Evolutionary conservation across 2,888 invertebrate species (phyloP), one percentile per base, ranked within the genome.

Genomic region (Cataglyphis altisquamis): DNA sequence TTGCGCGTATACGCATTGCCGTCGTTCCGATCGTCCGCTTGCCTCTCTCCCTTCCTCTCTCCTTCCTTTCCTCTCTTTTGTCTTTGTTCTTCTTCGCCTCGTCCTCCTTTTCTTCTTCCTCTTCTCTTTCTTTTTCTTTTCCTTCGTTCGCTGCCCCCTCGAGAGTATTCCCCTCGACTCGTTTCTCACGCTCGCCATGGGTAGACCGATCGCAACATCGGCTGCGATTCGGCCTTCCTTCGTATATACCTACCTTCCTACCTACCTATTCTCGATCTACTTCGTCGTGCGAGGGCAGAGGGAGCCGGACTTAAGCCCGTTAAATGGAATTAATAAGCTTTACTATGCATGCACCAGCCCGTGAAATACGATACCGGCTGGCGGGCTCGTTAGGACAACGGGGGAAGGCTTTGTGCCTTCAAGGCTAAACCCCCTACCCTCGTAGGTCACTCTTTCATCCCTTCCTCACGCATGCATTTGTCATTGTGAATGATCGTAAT

Each of bases 311-410:
- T 92, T 92, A 91, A 93, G 92, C 90, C 91, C 91, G 92, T 93
- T 92, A 92, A 93, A 93, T 93, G 92, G 92, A 94, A 94, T 94
- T 94, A 94, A 93, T 94, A 93, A 94, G 93, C 93, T 93, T 92
- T 92, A 91, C 92, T 92, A 92, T 93, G 92, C 92, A 93, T 92
- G 92, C 92, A 93, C 91, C 92, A 92, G 91, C 87, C 91, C 92
- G 91, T 93, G 93, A 93, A 94, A 94, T 93, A 93, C 93, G 93
- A 94, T 93, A 92, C 92, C 87, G 90, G 88, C 90, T 91, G 90
- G 91, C 91, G 89, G 88, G 90, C 91, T 91, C 91, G 90, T 91
- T 92, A 92, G 92, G 90, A 90, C 89, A 89, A 82, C 89, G 87
- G 86, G 88, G 86, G 89, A 89, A 90, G 91, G 90, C 92, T 93